Evolutionary conservation across 2,888 invertebrate genomes (phyloP), one percentile per base, ranked within the genome.

Genomic region (Dinocampus coccinellae): DNA sequence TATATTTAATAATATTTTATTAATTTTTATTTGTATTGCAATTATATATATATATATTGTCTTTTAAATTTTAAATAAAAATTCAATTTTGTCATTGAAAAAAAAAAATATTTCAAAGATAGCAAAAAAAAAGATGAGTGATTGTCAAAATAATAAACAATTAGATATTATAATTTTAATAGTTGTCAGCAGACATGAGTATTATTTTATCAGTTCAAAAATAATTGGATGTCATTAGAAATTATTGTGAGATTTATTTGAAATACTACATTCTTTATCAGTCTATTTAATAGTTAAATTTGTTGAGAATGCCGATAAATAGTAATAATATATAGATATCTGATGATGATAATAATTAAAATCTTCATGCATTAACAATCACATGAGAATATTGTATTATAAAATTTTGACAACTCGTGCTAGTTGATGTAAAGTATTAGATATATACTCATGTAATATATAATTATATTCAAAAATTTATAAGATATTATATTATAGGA

Each of bases 1-100:
- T 47, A 66, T 63, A 63, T 64, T 68, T n/a, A 36, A 57, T 16
- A 34, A 55, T 64, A 52, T 42, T 67, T 13, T 34, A 57, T 16
- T 16, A 34, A 20, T 68, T 60, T 52, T 60, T 20, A 68, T 26
- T 47, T 9, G 57, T 11, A 36, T 36, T 55, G 20, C 26, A 39
- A 34, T 55, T 11, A 33, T 36, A 36, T 29, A 20, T 24, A 57
- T 55, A 13, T 39, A 24, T 55, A 24, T 64, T 52, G 52, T 7
- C 33, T n/a, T 42, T 16, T 34, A 16, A 2, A 60, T 34, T 16
- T 33, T 9, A 60, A 60, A 42, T 68, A 60, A 42, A 16, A 55
- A 33, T 65, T 52, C 6, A 20, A 57, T 42, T 58, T 20, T 4
- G n/a, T 55, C 9, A 66, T n/a, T 42, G 22, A 42, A 39, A 20